Percentiles rank a stretch among this genome's conserved stretches.
Conservation (phyloP, 2,113 vertebrate genomes). For the Cromileptes altivelis region DNA sequence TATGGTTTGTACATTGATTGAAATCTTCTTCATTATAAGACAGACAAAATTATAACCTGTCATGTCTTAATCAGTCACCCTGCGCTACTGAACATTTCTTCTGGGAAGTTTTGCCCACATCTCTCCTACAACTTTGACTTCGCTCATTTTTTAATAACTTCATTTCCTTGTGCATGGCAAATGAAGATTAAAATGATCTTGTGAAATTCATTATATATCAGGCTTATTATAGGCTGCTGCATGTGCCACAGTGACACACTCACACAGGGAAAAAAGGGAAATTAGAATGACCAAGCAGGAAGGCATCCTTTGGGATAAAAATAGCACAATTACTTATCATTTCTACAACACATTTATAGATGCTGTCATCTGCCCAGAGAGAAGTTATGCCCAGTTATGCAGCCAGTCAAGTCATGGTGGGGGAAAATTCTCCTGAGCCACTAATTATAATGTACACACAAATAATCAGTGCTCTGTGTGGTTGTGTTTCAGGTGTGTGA, state of each 20-base stretch:
- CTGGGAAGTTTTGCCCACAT: neutral
- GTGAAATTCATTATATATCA: slow-evolving; percentile 14
- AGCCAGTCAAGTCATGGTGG: no score
- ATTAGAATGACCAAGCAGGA: neutral
- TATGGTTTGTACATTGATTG: neutral
- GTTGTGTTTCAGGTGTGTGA: slow-evolving; percentile 89
- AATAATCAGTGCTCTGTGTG: neutral
- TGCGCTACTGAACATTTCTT: neutral
- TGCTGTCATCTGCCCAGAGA: no score
- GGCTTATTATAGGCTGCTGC: neutral
- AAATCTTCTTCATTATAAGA: neutral
- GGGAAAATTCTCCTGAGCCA: no score
- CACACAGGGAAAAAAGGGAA: neutral
- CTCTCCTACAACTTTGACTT: slow-evolving; percentile 4
- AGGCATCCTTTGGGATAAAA: neutral
- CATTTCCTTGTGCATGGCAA: slow-evolving; percentile 24
- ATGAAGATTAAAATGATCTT: slow-evolving; percentile 16
- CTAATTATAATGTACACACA: neutral
- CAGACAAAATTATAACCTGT: neutral
- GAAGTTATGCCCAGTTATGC: no score
- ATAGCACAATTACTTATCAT: neutral
- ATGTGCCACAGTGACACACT: neutral
- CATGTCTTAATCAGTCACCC: neutral
- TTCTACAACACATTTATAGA: neutral
- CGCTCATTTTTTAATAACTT: slow-evolving; percentile 16